Evolutionary conservation across 2,888 invertebrate genomes (phyloP).

Genomic region (Drosophila meridiana): DNA sequence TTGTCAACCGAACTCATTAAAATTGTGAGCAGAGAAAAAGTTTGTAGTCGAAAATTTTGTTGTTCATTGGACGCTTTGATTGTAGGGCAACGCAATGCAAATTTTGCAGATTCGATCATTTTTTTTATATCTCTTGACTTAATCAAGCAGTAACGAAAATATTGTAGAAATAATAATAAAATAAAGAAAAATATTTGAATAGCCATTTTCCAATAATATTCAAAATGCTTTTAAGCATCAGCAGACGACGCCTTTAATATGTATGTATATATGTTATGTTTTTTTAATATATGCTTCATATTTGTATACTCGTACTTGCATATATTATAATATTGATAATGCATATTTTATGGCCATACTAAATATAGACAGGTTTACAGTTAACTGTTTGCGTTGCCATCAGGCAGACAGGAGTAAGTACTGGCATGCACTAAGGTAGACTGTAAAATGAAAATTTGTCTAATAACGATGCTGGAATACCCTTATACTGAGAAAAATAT

Average conservation of each 20-base stretch:
- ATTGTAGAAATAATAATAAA: neutral
- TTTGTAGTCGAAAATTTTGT: slow-evolving; percentile 30
- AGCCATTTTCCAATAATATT: neutral
- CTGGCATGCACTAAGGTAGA: neutral
- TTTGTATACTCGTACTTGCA: slow-evolving; percentile 2
- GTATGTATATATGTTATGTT: no score
- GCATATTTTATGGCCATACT: slow-evolving; percentile 4
- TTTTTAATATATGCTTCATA: slow-evolving; percentile 7
- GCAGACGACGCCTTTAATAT: neutral
- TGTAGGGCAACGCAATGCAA: slow-evolving; percentile 31
- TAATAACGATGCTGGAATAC: neutral
- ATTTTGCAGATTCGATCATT: slow-evolving; percentile 42
- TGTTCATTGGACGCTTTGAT: slow-evolving; percentile 51
- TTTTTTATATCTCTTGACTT: slow-evolving; percentile 21
- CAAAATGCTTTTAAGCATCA: neutral
- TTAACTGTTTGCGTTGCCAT: slow-evolving; percentile 11
- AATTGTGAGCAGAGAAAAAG: slow-evolving; percentile 22
- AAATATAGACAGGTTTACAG: neutral
- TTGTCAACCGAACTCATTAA: slow-evolving; percentile 45
- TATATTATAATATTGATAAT: slow-evolving; percentile 10
- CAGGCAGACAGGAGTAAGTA: neutral
- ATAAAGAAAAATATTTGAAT: slow-evolving; percentile 2
- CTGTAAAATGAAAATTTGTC: neutral
- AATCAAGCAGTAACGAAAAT: neutral
- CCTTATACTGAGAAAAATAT: neutral